These are phyloP conservation scores for Leptobrachium ailaonicum DNA, from an alignment of 2,113 vertebrate species.

Conservation along the genomic window DNA sequence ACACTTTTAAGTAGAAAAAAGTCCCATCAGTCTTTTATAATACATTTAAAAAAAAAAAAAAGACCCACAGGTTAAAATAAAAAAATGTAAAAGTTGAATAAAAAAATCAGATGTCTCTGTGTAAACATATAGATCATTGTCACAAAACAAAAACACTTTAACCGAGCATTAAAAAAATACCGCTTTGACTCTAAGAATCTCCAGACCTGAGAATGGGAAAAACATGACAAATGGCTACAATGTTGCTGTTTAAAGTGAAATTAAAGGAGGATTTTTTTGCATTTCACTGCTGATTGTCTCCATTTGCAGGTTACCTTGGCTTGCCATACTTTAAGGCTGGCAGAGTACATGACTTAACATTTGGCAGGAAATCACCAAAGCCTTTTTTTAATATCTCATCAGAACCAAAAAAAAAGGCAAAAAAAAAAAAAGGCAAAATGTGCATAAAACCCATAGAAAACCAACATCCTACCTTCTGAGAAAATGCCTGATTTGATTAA, in stretches of 20 bases:
- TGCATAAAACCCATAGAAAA: constrained; percentile 28
- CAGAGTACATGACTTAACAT: constrained; percentile 18
- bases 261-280: constrained; percentile 29
- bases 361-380: background rate
- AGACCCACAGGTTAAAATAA: constrained; percentile 81
- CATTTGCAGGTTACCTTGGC: constrained; percentile 54
- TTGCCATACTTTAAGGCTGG: constrained; percentile 69
- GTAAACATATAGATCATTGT: constrained; percentile 69
- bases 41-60: constrained; percentile 71
- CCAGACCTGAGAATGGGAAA: constrained; percentile 70
- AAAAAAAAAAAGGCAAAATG: background rate
- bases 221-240: constrained; percentile 14
- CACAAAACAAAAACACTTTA: constrained; percentile 67
- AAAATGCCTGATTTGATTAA: constrained; percentile 66
- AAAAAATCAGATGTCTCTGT: constrained; percentile 66
- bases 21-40: constrained; percentile 69
- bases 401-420: constrained; percentile 26
- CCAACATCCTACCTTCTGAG: constrained; percentile 66
- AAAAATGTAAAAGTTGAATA: constrained; percentile 54
- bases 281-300: constrained; percentile 34
- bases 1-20: constrained; percentile 81
- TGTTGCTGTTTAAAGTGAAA: constrained; percentile 17
- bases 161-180: constrained; percentile 63
- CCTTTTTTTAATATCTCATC: constrained; percentile 23
- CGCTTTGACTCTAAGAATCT: constrained; percentile 59